phyloP scores from a whole-genome alignment of 2,888 invertebrate species.

The Brachylomia viminalis region DNA sequence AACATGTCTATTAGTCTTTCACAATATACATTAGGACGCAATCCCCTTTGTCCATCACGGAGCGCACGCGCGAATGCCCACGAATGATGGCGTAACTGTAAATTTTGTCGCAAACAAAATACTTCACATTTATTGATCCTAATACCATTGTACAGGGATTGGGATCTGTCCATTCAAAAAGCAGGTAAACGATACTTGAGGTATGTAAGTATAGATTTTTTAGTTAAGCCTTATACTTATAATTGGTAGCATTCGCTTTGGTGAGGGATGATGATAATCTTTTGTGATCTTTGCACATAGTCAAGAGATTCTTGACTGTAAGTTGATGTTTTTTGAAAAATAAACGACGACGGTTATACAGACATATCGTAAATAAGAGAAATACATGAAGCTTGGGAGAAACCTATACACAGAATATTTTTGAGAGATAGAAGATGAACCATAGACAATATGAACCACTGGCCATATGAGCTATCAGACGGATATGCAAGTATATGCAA shows the following conservation, averaged over 20 bases:
- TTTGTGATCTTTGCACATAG: constrained; percentile 73
- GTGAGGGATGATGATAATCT: constrained; percentile 78
- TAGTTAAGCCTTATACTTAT: constrained; percentile 73
- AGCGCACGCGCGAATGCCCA: constrained; percentile 78
- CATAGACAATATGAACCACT: not conserved
- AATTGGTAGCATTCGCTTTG: constrained; percentile 78
- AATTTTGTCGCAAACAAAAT: constrained; percentile 83
- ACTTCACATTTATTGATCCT: constrained; percentile 80
- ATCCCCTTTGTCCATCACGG: constrained; percentile 70
- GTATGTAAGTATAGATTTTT: constrained; percentile 74
- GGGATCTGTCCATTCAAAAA: constrained; percentile 76
- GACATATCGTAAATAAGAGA: constrained; percentile 21
- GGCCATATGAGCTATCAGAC: not conserved
- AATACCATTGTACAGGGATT: constrained; percentile 83
- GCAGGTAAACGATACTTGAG: constrained; percentile 85
- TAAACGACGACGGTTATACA: constrained; percentile 14
- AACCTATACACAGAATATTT: not conserved
- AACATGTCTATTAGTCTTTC: constrained; percentile 53
- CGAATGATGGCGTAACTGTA: constrained; percentile 84
- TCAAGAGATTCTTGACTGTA: constrained; percentile 65
- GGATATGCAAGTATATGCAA: not conserved
- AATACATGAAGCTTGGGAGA: constrained; percentile 20
- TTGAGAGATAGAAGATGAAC: too few species aligned
- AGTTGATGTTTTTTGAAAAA: constrained; percentile 54
- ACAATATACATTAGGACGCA: constrained; percentile 71